Conservation (phyloP, 2,888 invertebrate species). For the Nematopogon swammerdamellus region DNA sequence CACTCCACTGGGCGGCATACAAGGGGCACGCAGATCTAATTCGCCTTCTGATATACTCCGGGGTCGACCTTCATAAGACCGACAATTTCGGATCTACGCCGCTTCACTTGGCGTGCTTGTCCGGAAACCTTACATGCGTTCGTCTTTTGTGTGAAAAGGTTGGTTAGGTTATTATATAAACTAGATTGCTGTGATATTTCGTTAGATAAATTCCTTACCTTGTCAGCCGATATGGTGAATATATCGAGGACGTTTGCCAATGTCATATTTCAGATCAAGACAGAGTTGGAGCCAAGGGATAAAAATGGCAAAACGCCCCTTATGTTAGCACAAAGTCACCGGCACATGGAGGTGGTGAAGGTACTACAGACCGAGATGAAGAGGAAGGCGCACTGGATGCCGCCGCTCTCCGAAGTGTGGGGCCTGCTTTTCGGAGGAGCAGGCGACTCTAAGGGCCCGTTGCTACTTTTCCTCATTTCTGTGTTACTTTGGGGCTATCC, state of each 20-base stretch:
- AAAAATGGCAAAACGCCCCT: conserved; percentile 92
- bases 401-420: conserved; percentile 85
- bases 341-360: conserved; percentile 81
- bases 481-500: conserved; percentile 91
- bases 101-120: conserved; percentile 83
- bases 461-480: conserved; percentile 81
- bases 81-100: conserved; percentile 93
- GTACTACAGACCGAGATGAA: conserved; percentile 79
- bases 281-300: conserved; percentile 82
- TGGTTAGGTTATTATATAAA: conserved; percentile 7
- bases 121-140: conserved; percentile 84
- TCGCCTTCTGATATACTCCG: conserved; percentile 84
- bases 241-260: too few species aligned
- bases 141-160: conserved; percentile 86
- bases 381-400: conserved; percentile 80
- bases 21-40: conserved; percentile 90
- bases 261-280: conserved; percentile 73
- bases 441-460: conserved; percentile 85
- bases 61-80: conserved; percentile 83
- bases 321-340: conserved; percentile 84
- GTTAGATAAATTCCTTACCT: too few species aligned
- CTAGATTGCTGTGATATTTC: too few species aligned
- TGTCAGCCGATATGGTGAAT: too few species aligned
- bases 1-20: conserved; percentile 92
- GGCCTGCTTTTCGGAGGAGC: conserved; percentile 86